Conservation (phyloP, 2,797 vertebrate genomes). For the Dipus sagitta region DNA sequence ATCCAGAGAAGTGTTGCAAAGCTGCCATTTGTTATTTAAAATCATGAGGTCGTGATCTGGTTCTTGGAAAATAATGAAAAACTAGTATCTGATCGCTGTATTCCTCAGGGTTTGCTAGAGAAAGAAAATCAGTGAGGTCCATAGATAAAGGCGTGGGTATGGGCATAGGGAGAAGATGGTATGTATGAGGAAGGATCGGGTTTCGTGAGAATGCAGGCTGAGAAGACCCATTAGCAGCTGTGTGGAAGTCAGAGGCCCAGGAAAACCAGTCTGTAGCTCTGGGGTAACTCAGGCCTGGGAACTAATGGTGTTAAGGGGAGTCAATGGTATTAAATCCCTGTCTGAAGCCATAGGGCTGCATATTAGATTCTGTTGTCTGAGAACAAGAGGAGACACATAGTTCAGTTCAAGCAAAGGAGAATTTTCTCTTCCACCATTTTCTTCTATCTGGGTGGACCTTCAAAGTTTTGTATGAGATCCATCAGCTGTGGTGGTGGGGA, state of each 20-base stretch:
- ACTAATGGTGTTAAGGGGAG: not conserved
- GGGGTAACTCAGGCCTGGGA: no score
- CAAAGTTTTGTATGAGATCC: no score
- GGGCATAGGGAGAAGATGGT: not conserved
- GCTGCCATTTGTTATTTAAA: slow-evolving; percentile 44
- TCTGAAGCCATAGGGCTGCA: not conserved
- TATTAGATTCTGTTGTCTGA: not conserved
- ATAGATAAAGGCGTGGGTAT: not conserved
- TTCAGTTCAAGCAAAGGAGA: not conserved
- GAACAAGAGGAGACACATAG: not conserved
- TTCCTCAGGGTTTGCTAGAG: not conserved
- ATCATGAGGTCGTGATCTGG: not conserved
- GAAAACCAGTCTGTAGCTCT: no score
- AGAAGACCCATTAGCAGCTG: not conserved
- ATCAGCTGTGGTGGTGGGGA: no score
- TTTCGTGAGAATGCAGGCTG: not conserved
- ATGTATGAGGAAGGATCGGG: not conserved
- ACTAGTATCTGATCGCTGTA: not conserved
- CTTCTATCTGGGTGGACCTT: not conserved
- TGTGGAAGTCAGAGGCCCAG: not conserved
- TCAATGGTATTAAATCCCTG: not conserved
- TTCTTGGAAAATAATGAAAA: not conserved
- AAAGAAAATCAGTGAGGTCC: not conserved
- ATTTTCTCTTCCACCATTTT: not conserved
- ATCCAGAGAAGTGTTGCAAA: not conserved